Evolutionary conservation across 2,113 vertebrate genomes (phyloP).

Genomic region (Probosciger aterrimus): DNA sequence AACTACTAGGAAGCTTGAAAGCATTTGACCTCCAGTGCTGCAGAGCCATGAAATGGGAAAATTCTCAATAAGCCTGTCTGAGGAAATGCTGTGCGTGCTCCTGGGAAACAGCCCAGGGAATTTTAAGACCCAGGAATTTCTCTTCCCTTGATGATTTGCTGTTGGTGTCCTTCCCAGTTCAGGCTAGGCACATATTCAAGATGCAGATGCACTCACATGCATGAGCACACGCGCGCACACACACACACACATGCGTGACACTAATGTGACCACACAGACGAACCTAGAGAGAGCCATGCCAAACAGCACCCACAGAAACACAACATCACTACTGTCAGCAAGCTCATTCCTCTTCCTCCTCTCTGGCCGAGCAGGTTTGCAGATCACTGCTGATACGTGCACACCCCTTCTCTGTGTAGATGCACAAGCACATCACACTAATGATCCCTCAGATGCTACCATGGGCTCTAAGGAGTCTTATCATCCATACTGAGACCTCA

Average conservation of each 20-base stretch:
- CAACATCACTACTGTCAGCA: not conserved
- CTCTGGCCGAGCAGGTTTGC: not conserved
- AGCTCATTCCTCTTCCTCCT: not conserved
- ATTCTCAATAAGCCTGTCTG: not conserved
- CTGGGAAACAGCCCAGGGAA: not conserved
- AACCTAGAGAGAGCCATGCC: not conserved
- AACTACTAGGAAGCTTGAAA: not conserved
- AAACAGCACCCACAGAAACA: not conserved
- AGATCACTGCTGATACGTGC: not conserved
- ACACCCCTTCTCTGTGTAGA: not conserved
- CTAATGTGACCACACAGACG: not conserved
- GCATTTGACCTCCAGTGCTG: not conserved
- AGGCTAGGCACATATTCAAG: not conserved
- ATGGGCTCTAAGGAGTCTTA: not conserved
- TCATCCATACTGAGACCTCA: not conserved
- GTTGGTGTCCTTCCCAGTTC: not conserved
- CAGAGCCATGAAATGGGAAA: not conserved
- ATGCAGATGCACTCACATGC: not conserved
- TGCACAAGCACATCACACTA: not conserved
- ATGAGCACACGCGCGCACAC: fast-evolving
- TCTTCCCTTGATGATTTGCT: not conserved
- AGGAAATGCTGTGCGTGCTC: fast-evolving
- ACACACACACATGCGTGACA: not conserved
- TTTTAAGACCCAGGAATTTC: not conserved
- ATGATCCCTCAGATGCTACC: not conserved